Evolutionary conservation across 2,888 invertebrate species (phyloP).

Genomic region (Drosophila formosana): DNA sequence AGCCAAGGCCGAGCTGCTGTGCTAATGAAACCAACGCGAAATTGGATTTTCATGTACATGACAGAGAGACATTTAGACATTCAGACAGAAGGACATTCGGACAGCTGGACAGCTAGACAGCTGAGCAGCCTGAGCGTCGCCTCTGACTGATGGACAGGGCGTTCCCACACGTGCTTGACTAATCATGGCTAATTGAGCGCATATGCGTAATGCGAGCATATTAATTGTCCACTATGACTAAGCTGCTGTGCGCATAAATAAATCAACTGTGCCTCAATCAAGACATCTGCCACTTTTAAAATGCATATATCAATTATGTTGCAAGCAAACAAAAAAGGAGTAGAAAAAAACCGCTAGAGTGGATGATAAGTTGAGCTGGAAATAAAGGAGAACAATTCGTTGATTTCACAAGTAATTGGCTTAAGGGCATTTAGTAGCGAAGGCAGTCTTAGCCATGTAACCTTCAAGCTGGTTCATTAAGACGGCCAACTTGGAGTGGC

Average conservation of each 20-base stretch:
- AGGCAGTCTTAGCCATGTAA: conserved; percentile 22
- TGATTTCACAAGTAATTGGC: conserved; percentile 28
- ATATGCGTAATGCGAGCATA: conserved; percentile 70
- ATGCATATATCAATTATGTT: neutral
- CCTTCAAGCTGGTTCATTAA: conserved; percentile 65
- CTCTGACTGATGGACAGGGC: conserved; percentile 66
- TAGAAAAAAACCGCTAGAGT: neutral
- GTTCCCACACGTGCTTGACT: conserved; percentile 77
- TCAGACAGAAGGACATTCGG: conserved; percentile 25
- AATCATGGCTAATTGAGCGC: conserved; percentile 74
- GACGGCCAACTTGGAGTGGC: conserved; percentile 38
- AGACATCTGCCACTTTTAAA: neutral
- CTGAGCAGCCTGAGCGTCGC: conserved; percentile 37
- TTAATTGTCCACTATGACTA: conserved; percentile 62
- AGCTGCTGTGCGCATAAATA: conserved; percentile 29
- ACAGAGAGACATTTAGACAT: conserved; percentile 39
- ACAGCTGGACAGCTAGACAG: conserved; percentile 17
- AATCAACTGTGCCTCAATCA: too few species aligned
- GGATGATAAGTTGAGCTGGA: neutral
- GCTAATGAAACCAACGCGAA: conserved; percentile 77
- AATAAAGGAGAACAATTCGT: neutral
- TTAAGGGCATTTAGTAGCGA: conserved; percentile 46
- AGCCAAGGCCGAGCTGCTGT: conserved; percentile 62
- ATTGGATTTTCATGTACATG: conserved; percentile 78
- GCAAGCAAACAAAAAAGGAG: neutral